These are phyloP conservation scores for Dryococelus australis DNA, from an alignment of 2,888 invertebrate species.

Conservation along the genomic window DNA sequence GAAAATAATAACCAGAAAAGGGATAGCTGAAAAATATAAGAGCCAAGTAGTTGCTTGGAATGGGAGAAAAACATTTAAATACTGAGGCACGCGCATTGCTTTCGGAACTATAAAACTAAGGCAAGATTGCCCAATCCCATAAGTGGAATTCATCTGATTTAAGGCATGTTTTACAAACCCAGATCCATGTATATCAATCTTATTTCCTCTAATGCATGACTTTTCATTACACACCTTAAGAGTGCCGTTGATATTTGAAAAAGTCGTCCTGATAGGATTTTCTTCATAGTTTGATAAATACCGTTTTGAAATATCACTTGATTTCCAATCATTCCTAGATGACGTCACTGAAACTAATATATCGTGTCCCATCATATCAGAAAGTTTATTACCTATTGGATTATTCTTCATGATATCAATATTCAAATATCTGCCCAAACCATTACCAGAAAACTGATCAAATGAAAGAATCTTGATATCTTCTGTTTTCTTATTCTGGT, in stretches of 20 bases:
- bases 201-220: neutral
- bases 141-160: neutral
- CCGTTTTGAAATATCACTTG: neutral
- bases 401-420: neutral
- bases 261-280: neutral
- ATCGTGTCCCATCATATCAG: neutral
- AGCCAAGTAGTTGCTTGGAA: neutral
- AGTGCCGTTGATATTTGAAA: neutral
- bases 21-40: neutral
- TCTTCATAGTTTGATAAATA: neutral
- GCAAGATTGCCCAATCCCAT: neutral
- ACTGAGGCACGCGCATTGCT: neutral
- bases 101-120: neutral
- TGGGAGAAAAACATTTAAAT: neutral
- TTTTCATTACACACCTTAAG: neutral
- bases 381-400: neutral
- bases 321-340: neutral
- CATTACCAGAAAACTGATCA: neutral
- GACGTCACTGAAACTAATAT: neutral
- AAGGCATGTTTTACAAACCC: neutral
- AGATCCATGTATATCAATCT: neutral
- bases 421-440: neutral
- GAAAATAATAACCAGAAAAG: neutral
- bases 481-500: neutral
- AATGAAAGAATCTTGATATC: neutral